Conservation (phyloP, 2,797 vertebrate species). For the Danio jaintianensis region DNA sequence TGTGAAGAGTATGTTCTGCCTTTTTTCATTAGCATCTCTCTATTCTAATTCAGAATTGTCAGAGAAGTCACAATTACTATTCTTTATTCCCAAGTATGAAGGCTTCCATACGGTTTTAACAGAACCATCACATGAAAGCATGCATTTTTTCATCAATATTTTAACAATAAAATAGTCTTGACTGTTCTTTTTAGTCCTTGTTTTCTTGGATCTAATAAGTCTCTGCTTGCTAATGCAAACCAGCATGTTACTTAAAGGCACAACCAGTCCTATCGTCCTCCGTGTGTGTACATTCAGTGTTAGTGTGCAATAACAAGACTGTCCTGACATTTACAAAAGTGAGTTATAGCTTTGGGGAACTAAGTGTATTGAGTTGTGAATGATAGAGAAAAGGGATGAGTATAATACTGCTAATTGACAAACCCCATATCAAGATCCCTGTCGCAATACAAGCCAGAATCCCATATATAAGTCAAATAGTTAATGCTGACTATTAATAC, state of each 20-base stretch:
- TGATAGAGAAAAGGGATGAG: slow-evolving; percentile 8
- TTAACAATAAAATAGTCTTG: too few species aligned
- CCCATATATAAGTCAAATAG: too few species aligned
- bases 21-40: too few species aligned
- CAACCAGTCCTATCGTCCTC: background rate
- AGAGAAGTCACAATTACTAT: too few species aligned
- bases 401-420: slow-evolving; percentile 36
- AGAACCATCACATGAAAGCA: too few species aligned
- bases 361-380: slow-evolving; percentile 27
- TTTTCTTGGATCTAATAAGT: background rate
- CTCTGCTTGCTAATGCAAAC: background rate
- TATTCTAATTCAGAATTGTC: too few species aligned
- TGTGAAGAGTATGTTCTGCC: too few species aligned
- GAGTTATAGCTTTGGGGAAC: slow-evolving; percentile 21
- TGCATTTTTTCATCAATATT: too few species aligned
- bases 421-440: background rate
- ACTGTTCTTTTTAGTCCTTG: background rate
- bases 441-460: too few species aligned
- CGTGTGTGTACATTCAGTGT: slow-evolving; percentile 13
- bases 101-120: too few species aligned
- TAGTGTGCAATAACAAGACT: slow-evolving; percentile 26
- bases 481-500: too few species aligned
- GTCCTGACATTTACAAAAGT: slow-evolving; percentile 40
- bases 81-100: too few species aligned
- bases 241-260: background rate